Conservation (phyloP, 2,797 vertebrate genomes). For the Melanotaenia maccullochi region DNA sequence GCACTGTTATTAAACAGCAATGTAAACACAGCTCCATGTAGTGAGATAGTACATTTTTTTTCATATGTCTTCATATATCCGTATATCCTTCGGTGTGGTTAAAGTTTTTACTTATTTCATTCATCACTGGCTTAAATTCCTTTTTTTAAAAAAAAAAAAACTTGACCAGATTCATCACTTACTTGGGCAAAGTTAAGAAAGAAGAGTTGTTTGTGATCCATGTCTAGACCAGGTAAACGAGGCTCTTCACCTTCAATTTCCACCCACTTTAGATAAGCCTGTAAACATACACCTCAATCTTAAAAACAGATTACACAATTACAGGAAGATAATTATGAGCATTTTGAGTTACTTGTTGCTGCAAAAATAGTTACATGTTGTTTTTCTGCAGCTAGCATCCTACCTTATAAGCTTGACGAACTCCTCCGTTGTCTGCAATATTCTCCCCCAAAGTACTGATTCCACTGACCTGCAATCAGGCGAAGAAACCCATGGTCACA, state of each 20-base stretch:
- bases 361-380: slow-evolving; percentile 21
- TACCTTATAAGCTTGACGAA: slow-evolving; percentile 96
- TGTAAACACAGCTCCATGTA: no score
- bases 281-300: slow-evolving; percentile 43
- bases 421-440: slow-evolving; percentile 96
- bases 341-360: slow-evolving; percentile 2
- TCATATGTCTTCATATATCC: no score
- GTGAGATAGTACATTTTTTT: no score
- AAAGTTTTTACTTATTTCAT: no score
- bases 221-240: slow-evolving; percentile 89
- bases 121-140: no score
- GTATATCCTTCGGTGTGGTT: no score
- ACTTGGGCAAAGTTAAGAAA: slow-evolving; percentile 98
- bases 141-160: no score
- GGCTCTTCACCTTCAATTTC: slow-evolving; percentile 88
- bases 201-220: slow-evolving; percentile 95
- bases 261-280: slow-evolving; percentile 96
- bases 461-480: slow-evolving; percentile 89
- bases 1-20: no score
- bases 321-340: slow-evolving; percentile 12
- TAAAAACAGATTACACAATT: slow-evolving; percentile 14
- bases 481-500: slow-evolving; percentile 26
- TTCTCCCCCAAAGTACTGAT: slow-evolving; percentile 97
- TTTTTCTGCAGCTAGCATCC: slow-evolving; percentile 10
- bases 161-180: slow-evolving; percentile 36